Conservation (phyloP, 2,888 invertebrate genomes). For the Perizoma affinitatum region DNA sequence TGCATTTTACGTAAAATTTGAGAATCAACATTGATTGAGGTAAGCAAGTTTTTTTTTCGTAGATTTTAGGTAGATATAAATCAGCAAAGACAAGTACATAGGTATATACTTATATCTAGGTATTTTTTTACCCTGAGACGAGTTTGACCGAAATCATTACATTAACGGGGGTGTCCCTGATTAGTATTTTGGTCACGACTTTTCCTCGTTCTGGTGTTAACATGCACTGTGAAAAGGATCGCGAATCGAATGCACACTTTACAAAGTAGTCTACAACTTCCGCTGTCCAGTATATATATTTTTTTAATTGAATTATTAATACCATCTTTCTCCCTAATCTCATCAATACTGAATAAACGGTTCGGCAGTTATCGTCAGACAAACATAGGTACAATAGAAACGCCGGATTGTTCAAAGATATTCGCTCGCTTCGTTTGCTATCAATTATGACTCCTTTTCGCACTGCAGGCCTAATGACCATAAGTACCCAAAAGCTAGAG, state of each 20-base stretch:
- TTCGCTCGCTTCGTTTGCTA: too few species aligned
- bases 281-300: too few species aligned
- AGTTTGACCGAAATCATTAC: conserved; percentile 19
- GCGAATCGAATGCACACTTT: neutral
- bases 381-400: too few species aligned
- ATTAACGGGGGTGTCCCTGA: conserved; percentile 18
- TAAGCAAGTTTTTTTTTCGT: too few species aligned
- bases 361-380: too few species aligned
- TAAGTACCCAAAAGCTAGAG: conserved; percentile 2
- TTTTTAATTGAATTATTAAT: too few species aligned
- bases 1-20: too few species aligned
- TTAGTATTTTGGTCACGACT: conserved; percentile 26
- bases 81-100: conserved; percentile 5
- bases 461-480: conserved; percentile 6
- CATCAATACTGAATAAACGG: too few species aligned
- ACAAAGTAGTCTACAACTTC: too few species aligned
- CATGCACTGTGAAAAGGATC: conserved; percentile 8
- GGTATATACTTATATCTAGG: conserved; percentile 1
- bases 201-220: conserved; percentile 15
- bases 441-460: conserved; percentile 5
- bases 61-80: neutral
- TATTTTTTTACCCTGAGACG: conserved; percentile 10
- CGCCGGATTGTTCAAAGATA: too few species aligned
- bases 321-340: too few species aligned
- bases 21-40: too few species aligned